Evolutionary conservation across 2,797 vertebrate species (phyloP).

Genomic region (Selene dorsalis): DNA sequence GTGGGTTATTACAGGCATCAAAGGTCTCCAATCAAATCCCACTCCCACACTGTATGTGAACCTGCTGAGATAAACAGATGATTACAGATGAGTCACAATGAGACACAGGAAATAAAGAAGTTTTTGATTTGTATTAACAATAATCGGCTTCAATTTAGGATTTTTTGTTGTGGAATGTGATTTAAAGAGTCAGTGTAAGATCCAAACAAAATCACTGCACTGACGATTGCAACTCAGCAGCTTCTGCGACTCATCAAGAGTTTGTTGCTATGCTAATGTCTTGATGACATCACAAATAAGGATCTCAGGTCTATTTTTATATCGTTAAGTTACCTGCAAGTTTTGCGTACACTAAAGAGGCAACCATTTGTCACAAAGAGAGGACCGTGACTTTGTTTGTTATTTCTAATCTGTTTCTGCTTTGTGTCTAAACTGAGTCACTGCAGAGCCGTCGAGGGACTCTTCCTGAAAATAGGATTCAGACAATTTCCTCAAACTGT

Average conservation of each 20-base stretch:
- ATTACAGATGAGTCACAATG: neutral
- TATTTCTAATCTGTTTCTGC: slow-evolving; percentile 56
- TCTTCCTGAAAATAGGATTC: slow-evolving; percentile 68
- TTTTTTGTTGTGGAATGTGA: too few relatives aligned
- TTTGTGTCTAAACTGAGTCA: slow-evolving; percentile 54
- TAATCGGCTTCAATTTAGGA: neutral
- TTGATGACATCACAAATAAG: neutral
- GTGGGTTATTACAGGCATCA: too few relatives aligned
- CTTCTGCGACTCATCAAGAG: neutral
- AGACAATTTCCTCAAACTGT: slow-evolving; percentile 69
- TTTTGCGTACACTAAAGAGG: slow-evolving; percentile 11
- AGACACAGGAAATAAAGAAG: neutral
- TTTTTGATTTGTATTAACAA: neutral
- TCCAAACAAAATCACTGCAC: too few relatives aligned
- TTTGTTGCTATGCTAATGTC: neutral
- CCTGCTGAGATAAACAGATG: slow-evolving; percentile 6
- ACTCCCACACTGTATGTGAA: neutral
- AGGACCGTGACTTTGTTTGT: slow-evolving; percentile 47
- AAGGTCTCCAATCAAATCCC: neutral
- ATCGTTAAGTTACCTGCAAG: neutral
- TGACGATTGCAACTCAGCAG: neutral
- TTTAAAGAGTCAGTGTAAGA: neutral
- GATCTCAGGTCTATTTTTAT: neutral
- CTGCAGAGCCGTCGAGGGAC: slow-evolving; percentile 49
- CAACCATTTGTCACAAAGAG: slow-evolving; percentile 32